These are phyloP conservation scores for Phylloscopus whistleri DNA, from an alignment of 2,113 vertebrate genomes.

Conservation along the genomic window DNA sequence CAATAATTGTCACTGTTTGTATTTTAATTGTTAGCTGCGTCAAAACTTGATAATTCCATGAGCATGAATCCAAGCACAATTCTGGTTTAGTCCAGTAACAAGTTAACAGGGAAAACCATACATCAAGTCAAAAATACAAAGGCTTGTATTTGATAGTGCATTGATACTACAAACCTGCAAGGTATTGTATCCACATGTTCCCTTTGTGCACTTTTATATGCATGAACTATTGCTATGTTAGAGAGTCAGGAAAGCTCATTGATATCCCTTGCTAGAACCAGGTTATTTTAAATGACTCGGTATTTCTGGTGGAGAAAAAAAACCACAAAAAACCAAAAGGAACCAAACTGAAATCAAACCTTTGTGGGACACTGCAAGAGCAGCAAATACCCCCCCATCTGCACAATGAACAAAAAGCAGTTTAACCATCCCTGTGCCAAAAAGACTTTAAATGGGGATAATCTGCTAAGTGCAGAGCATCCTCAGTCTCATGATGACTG, in stretches of 20 bases:
- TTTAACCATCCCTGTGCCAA: neutral
- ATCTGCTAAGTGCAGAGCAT: neutral
- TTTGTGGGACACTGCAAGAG: neutral
- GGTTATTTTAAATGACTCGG: neutral
- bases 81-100: neutral
- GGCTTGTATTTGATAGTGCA: neutral
- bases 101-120: neutral
- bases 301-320: neutral
- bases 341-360: neutral
- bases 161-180: neutral
- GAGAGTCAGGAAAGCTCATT: neutral
- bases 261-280: neutral
- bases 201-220: neutral
- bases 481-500: accelerated
- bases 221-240: neutral
- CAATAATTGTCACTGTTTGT: neutral
- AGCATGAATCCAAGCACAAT: neutral
- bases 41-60: neutral
- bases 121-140: neutral
- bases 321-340: neutral
- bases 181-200: neutral
- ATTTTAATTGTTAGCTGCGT: neutral
- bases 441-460: neutral
- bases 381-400: neutral
- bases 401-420: neutral